Percentiles rank a stretch among this genome's conserved stretches.
phyloP scores from a whole-genome alignment of 2,797 vertebrate species.

The Helicolenus hilgendorfi region DNA sequence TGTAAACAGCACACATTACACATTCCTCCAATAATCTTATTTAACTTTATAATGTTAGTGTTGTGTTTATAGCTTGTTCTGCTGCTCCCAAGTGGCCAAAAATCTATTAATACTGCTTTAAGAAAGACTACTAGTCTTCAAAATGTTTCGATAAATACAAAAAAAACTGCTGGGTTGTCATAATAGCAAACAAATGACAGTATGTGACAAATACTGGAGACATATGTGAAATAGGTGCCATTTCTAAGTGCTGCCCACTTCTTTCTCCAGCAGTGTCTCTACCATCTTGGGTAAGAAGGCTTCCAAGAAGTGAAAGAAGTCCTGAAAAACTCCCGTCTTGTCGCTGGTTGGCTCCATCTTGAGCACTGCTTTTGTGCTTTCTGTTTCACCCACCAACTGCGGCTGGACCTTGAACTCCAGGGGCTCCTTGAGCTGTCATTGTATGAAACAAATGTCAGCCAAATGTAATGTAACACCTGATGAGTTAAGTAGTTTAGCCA shows the following conservation, averaged over 20 bases:
- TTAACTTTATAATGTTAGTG: not conserved
- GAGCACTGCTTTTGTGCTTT: conserved; percentile 81
- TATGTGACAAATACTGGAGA: too few relatives aligned
- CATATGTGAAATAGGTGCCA: too few relatives aligned
- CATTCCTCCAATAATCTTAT: not conserved
- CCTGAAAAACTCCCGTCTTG: conserved; percentile 84
- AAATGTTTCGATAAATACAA: not conserved
- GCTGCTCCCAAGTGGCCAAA: not conserved
- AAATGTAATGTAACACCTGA: not conserved
- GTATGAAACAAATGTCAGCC: too few relatives aligned
- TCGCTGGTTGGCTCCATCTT: conserved; percentile 80
- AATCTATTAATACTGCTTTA: not conserved
- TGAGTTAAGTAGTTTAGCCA: not conserved
- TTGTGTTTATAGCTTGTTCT: not conserved
- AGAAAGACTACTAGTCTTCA: not conserved
- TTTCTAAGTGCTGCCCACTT: conserved; percentile 1
- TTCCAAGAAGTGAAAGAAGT: conserved; percentile 94
- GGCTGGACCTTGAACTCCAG: conserved; percentile 87
- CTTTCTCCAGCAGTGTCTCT: conserved; percentile 76
- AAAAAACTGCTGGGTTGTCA: not conserved
- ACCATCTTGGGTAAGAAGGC: conserved; percentile 91
- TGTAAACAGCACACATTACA: not conserved
- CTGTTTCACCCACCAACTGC: conserved; percentile 78
- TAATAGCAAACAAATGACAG: not conserved
- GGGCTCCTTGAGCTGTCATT: conserved; percentile 78